A percentile compares a stretch with the other conserved stretches of the same genome.
Evolutionary conservation across 1,140 invertebrate genomes (phyloP).

Genomic region (Bombus waltoni): DNA sequence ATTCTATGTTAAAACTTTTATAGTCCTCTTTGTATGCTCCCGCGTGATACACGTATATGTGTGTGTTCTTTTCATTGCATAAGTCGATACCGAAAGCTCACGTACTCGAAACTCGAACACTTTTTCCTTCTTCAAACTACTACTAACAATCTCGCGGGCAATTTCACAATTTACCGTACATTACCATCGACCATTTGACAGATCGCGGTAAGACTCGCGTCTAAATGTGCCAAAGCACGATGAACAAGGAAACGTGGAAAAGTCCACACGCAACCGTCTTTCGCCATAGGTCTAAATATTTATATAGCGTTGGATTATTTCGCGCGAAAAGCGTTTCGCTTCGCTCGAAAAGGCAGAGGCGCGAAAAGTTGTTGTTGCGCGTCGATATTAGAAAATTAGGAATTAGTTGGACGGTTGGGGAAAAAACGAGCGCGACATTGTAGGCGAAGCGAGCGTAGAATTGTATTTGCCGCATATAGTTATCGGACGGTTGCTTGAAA

Average conservation of each 20-base stretch:
- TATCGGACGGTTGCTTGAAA: not conserved
- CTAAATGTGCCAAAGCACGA: not conserved
- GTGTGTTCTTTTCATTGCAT: too few relatives aligned
- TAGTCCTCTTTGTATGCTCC: not conserved
- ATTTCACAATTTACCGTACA: not conserved
- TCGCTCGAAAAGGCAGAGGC: too few relatives aligned
- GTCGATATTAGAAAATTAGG: not conserved
- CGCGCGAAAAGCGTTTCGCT: slow-evolving; percentile 3
- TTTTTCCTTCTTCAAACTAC: too few relatives aligned
- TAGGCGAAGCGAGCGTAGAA: not conserved
- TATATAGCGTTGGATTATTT: slow-evolving; percentile 10
- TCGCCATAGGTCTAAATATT: slow-evolving; percentile 41
- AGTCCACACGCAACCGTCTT: slow-evolving; percentile 1
- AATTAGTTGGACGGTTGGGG: not conserved
- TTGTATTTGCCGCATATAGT: not conserved
- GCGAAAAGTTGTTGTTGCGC: not conserved
- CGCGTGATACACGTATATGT: not conserved
- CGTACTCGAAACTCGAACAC: not conserved
- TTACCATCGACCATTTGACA: not conserved
- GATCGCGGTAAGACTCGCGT: not conserved
- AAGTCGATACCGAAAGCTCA: not conserved
- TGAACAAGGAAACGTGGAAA: slow-evolving; percentile 10
- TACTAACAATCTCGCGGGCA: not conserved
- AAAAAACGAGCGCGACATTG: too few relatives aligned
- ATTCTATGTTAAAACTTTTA: not conserved